Conservation (phyloP, 92 coral and sea anemone species). For the Umimayanthus chanpuru region DNA sequence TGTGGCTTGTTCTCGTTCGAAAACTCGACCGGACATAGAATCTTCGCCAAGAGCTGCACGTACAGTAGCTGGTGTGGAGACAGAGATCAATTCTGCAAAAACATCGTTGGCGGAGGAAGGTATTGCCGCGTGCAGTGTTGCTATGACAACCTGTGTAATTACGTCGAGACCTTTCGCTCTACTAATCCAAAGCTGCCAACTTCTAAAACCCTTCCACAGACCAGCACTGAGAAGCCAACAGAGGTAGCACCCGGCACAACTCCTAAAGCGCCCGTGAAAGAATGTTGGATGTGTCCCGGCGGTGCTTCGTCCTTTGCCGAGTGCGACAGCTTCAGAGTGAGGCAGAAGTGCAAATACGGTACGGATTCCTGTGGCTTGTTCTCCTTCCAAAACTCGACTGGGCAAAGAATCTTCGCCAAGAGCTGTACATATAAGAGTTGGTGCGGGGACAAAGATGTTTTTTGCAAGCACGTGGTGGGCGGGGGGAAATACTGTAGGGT, state of each 20-base stretch:
- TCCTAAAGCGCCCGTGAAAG: background rate
- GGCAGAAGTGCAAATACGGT: background rate
- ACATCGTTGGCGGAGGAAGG: constrained; percentile 4
- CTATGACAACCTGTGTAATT: constrained; percentile 8
- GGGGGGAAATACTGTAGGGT: constrained; percentile 32
- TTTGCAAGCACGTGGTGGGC: constrained; percentile 12
- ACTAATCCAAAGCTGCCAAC: background rate
- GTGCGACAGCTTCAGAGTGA: background rate
- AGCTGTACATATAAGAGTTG: constrained; percentile 12
- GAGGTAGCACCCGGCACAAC: background rate
- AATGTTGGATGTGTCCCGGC: too few species aligned
- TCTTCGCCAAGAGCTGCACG: constrained; percentile 36
- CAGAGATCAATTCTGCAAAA: constrained; percentile 18
- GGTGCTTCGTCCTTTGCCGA: too few species aligned
- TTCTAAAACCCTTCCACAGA: too few species aligned
- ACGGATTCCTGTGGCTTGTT: constrained; percentile 29
- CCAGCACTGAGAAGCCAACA: background rate
- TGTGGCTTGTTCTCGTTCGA: constrained; percentile 35
- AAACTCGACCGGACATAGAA: constrained; percentile 13
- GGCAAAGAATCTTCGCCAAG: constrained; percentile 26
- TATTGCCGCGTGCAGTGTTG: constrained; percentile 39
- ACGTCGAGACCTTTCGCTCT: background rate
- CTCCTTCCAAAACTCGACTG: constrained; percentile 26
- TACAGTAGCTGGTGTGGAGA: background rate
- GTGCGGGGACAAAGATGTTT: constrained; percentile 11